Conservation (phyloP, 2,113 vertebrate genomes). For the Carassius carassius region DNA sequence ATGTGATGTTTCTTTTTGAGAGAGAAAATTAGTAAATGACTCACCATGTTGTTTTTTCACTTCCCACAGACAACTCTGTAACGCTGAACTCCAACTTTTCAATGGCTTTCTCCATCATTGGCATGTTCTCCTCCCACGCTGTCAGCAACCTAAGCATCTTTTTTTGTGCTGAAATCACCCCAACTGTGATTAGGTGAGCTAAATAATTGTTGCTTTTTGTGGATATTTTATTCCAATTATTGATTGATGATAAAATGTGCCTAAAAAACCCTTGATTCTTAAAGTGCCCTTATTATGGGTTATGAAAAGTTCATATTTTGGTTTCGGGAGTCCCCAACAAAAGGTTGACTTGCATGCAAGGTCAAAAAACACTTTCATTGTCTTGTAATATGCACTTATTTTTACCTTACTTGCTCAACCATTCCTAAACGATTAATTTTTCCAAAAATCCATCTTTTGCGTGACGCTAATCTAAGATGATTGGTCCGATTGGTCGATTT, state of each 20-base stretch:
- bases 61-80: slow-evolving; percentile 80
- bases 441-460: no score
- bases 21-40: neutral
- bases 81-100: slow-evolving; percentile 91
- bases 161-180: slow-evolving; percentile 97
- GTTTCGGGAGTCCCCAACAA: no score
- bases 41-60: slow-evolving; percentile 37
- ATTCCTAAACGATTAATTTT: no score
- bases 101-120: slow-evolving; percentile 90
- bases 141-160: slow-evolving; percentile 97
- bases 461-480: no score
- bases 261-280: neutral
- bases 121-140: slow-evolving; percentile 97
- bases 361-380: no score
- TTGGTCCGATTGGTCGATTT: no score
- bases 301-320: no score
- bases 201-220: neutral
- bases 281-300: neutral
- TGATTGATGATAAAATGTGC: neutral
- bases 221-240: neutral
- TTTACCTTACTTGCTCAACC: no score
- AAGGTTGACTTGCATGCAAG: no score
- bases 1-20: neutral
- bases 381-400: no score
- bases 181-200: slow-evolving; percentile 93